Percentiles rank a stretch among this genome's conserved stretches.
Evolutionary conservation across 1,140 invertebrate species (phyloP).

Genomic region (Caenorhabditis latens): DNA sequence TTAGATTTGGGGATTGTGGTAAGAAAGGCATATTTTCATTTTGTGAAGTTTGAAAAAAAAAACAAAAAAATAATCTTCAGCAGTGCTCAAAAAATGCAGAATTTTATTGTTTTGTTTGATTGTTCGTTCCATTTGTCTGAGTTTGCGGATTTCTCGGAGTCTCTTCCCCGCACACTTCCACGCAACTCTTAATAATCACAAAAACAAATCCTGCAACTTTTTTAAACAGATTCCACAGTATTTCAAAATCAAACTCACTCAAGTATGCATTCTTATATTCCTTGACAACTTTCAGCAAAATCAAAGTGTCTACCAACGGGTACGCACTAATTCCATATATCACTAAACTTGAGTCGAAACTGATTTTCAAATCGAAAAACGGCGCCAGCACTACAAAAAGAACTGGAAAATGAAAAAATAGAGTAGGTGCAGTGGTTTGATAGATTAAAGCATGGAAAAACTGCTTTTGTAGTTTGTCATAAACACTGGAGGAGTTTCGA

Average conservation of each 20-base stretch:
- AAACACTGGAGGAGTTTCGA: not conserved
- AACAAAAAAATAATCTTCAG: too few relatives aligned
- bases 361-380: conserved; percentile 1
- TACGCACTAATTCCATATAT: not conserved
- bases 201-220: not conserved
- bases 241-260: not conserved
- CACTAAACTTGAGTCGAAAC: conserved; percentile 3
- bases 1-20: too few relatives aligned
- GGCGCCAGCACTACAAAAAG: not conserved
- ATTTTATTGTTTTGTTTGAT: too few relatives aligned
- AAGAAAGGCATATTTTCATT: too few relatives aligned
- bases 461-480: not conserved
- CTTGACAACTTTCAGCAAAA: not conserved
- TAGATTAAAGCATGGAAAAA: not conserved
- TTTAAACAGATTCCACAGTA: not conserved
- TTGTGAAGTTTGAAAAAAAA: too few relatives aligned
- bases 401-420: not conserved
- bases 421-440: not conserved
- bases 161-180: too few relatives aligned
- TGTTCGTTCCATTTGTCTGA: too few relatives aligned
- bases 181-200: too few relatives aligned
- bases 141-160: too few relatives aligned
- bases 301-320: not conserved
- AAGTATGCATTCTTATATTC: not conserved
- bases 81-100: too few relatives aligned